Evolutionary conservation across 2,113 vertebrate genomes (phyloP).

Genomic region (Cepphus grylle): DNA sequence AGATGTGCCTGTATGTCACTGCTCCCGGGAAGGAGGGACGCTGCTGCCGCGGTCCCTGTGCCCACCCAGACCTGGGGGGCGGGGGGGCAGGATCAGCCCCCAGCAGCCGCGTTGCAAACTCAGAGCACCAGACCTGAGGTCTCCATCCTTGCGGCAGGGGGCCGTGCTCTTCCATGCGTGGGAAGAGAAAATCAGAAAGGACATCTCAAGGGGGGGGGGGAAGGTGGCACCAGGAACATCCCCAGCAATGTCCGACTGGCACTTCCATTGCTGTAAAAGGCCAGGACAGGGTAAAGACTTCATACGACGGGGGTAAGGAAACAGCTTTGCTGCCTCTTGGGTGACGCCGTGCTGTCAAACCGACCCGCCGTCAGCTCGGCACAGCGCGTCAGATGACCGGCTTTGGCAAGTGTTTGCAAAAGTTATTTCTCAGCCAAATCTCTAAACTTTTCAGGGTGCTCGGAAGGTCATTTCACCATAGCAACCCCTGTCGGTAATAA

Average conservation of each 20-base stretch:
- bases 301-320: background rate
- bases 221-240: background rate
- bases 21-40: background rate
- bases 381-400: background rate
- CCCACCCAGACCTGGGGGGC: background rate
- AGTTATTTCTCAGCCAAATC: background rate
- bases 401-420: background rate
- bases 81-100: background rate
- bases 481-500: background rate
- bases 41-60: background rate
- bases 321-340: background rate
- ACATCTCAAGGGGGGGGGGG: background rate
- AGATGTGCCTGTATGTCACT: background rate
- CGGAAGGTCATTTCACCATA: background rate
- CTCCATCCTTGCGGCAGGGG: background rate
- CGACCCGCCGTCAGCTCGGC: background rate
- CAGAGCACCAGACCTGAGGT: background rate
- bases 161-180: background rate
- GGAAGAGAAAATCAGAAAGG: background rate
- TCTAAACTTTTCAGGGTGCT: background rate
- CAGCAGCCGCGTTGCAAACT: background rate
- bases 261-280: background rate
- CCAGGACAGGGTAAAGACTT: background rate
- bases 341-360: fast-evolving
- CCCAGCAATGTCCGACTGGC: background rate